phyloP scores from a whole-genome alignment of 2,113 vertebrate species.

The Phyllostomus hastatus region DNA sequence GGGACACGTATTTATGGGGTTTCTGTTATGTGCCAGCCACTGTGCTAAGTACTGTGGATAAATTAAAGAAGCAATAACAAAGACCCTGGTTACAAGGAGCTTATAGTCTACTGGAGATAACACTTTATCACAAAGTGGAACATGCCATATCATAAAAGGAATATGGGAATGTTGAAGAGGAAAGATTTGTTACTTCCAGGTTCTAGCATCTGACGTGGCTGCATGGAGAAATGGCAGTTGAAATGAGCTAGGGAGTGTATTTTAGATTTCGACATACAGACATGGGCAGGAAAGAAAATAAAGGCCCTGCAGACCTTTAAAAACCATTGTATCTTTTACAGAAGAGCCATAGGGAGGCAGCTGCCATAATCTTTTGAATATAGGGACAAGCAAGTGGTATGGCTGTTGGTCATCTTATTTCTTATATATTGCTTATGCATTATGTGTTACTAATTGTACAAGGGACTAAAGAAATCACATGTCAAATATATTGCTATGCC shows the following conservation, averaged over 20 bases:
- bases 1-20: slow-evolving; percentile 34
- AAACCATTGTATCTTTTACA: not conserved
- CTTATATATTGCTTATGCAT: not conserved
- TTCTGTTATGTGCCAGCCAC: not conserved
- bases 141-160: not conserved
- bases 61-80: not conserved
- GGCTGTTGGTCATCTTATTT: not conserved
- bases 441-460: not conserved
- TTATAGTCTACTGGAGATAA: slow-evolving; percentile 3
- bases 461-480: not conserved
- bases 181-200: not conserved
- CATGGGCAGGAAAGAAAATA: slow-evolving; percentile 17
- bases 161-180: not conserved
- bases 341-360: not conserved
- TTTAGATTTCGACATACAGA: not conserved
- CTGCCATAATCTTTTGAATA: not conserved
- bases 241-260: not conserved
- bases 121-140: not conserved
- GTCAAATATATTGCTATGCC: not conserved
- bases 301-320: not conserved
- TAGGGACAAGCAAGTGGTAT: not conserved
- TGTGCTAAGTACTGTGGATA: not conserved
- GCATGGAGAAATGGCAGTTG: not conserved
- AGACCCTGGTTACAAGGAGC: not conserved
- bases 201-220: not conserved